Percentiles rank a stretch among this genome's conserved stretches.
Conservation (phyloP, 2,113 vertebrate genomes). For the Isichthys henryi region DNA sequence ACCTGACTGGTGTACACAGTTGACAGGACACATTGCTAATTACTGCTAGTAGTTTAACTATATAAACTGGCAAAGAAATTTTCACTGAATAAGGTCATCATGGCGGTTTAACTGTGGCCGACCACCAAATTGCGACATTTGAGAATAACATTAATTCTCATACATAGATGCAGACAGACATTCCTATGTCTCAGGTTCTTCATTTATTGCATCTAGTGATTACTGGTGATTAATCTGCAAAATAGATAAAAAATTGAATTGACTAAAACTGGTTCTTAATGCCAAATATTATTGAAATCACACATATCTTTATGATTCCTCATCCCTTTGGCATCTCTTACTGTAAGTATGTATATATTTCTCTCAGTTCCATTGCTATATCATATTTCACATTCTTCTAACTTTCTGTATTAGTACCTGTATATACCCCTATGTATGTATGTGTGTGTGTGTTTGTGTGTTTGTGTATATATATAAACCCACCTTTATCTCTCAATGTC, state of each 20-base stretch:
- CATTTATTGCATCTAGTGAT: neutral
- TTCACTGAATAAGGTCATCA: neutral
- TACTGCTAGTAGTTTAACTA: neutral
- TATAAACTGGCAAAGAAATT: neutral
- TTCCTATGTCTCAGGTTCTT: neutral
- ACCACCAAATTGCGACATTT: neutral
- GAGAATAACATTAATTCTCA: neutral
- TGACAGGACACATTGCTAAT: neutral
- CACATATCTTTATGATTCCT: too few relatives aligned
- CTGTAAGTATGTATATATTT: too few relatives aligned
- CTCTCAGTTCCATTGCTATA: too few relatives aligned
- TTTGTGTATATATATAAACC: too few relatives aligned
- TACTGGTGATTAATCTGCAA: neutral
- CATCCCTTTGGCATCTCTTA: too few relatives aligned
- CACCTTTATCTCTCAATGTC: too few relatives aligned
- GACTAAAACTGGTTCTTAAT: neutral
- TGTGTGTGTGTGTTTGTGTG: too few relatives aligned
- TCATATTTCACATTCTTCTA: too few relatives aligned
- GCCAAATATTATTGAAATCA: neutral
- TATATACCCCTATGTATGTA: too few relatives aligned
- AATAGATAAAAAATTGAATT: neutral
- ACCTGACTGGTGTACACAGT: neutral
- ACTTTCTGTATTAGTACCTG: too few relatives aligned
- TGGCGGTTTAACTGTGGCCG: neutral
- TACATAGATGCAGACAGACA: too few relatives aligned